These are phyloP conservation scores for Erynnis tages DNA, from an alignment of 2,888 invertebrate genomes.

Conservation along the genomic window DNA sequence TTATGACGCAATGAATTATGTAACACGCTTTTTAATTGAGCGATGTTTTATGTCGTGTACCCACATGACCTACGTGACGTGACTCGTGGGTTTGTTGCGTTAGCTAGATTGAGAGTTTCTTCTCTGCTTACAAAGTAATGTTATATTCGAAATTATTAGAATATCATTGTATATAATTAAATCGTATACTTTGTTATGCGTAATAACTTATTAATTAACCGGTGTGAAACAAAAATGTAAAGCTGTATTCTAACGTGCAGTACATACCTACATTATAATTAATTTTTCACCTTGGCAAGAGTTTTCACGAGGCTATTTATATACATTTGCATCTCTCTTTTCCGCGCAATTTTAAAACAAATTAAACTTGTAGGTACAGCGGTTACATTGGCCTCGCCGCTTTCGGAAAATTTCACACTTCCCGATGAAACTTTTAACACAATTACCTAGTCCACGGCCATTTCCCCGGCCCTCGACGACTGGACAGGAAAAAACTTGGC, in stretches of 20 bases:
- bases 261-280: no score
- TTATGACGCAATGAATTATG: constrained; percentile 58
- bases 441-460: constrained; percentile 74
- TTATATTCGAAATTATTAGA: no score
- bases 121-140: no score
- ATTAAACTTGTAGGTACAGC: constrained; percentile 67
- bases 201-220: no score
- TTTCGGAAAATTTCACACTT: constrained; percentile 74
- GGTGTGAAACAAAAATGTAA: no score
- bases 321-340: constrained; percentile 43
- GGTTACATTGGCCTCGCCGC: constrained; percentile 56
- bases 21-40: constrained; percentile 57
- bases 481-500: constrained; percentile 77
- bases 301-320: constrained; percentile 9
- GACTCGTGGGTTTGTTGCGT: no score
- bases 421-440: constrained; percentile 79
- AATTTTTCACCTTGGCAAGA: not conserved
- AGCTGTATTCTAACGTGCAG: no score
- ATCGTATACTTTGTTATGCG: no score
- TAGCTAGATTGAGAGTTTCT: no score
- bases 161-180: no score
- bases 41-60: constrained; percentile 28
- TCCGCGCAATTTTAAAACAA: constrained; percentile 58
- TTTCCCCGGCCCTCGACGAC: constrained; percentile 64
- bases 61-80: not conserved